A percentile compares a stretch with the other conserved stretches of the same genome.
These are phyloP conservation scores for Xenopus laevis DNA, from an alignment of 2,113 vertebrate species.

Conservation along the genomic window DNA sequence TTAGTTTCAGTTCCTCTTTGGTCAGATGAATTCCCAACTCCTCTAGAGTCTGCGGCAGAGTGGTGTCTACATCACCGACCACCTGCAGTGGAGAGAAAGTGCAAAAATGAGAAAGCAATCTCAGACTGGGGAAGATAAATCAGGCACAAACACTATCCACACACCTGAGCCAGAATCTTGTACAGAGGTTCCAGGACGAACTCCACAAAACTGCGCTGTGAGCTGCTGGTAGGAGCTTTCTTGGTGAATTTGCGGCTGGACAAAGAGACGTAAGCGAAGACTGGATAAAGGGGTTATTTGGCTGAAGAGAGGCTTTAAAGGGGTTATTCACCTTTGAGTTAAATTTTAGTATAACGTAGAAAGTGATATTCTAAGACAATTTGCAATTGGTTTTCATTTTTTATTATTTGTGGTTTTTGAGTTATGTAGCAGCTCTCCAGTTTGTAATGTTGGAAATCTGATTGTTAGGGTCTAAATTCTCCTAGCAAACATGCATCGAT, in stretches of 20 bases:
- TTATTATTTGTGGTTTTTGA: no score
- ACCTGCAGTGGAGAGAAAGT: slow-evolving; percentile 64
- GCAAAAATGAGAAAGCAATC: no score
- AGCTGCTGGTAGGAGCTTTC: slow-evolving; percentile 93
- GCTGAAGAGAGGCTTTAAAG: no score
- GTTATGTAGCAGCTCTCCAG: no score
- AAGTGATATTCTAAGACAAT: no score
- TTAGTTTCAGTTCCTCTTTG: slow-evolving; percentile 93
- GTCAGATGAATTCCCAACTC: slow-evolving; percentile 93
- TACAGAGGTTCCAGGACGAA: slow-evolving; percentile 94
- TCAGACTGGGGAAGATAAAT: neutral
- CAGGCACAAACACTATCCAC: neutral
- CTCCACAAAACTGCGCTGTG: slow-evolving; percentile 96
- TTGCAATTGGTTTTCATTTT: no score
- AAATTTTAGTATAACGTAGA: no score
- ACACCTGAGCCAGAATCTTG: slow-evolving; percentile 95
- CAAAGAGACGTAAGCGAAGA: neutral
- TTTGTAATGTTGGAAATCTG: no score
- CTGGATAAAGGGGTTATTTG: no score
- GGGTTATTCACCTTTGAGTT: no score
- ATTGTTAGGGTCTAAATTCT: no score
- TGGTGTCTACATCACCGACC: slow-evolving; percentile 91
- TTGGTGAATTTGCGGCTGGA: slow-evolving; percentile 92
- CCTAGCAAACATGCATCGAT: no score
- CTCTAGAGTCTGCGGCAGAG: slow-evolving; percentile 89